phyloP scores from a whole-genome alignment of 2,113 vertebrate species.

The Sinocyclocheilus anshuiensis region DNA sequence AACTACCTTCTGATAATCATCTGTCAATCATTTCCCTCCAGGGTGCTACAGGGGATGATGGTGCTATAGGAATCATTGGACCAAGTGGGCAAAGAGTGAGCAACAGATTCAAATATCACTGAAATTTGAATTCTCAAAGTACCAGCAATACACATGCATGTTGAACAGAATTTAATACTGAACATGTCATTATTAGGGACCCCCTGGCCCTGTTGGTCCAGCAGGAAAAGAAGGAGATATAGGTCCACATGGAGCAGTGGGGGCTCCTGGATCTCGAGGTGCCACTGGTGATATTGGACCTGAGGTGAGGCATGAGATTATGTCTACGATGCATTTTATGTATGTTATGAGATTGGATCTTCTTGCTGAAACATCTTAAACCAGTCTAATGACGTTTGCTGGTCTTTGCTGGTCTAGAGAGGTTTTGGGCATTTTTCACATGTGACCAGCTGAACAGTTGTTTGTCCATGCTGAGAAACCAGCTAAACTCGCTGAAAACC shows the following conservation, averaged over 20 bases:
- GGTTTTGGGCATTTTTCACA: background rate
- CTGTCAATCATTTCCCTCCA: slow-evolving; percentile 56
- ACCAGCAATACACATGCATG: background rate
- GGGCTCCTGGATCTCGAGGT: slow-evolving; percentile 90
- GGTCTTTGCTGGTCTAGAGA: background rate
- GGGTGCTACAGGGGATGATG: slow-evolving; percentile 89
- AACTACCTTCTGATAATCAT: background rate
- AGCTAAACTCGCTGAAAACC: too few species aligned
- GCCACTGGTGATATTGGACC: slow-evolving; percentile 86
- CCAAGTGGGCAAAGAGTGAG: slow-evolving; percentile 92
- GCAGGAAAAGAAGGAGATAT: slow-evolving; percentile 89
- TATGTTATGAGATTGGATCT: background rate
- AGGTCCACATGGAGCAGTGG: slow-evolving; percentile 85
- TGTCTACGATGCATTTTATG: background rate
- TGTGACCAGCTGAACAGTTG: background rate
- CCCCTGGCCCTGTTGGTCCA: slow-evolving; percentile 90
- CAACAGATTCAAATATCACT: slow-evolving; percentile 36
- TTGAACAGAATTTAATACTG: background rate
- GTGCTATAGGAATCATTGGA: slow-evolving; percentile 85
- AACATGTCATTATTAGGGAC: slow-evolving; percentile 76
- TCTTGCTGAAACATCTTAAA: background rate
- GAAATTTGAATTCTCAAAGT: background rate
- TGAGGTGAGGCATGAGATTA: slow-evolving; percentile 77
- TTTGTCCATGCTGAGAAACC: too few species aligned
- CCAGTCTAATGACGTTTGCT: background rate